These are phyloP conservation scores for Caenorhabditis sulstoni DNA, from an alignment of 2,888 invertebrate genomes.

Conservation along the genomic window DNA sequence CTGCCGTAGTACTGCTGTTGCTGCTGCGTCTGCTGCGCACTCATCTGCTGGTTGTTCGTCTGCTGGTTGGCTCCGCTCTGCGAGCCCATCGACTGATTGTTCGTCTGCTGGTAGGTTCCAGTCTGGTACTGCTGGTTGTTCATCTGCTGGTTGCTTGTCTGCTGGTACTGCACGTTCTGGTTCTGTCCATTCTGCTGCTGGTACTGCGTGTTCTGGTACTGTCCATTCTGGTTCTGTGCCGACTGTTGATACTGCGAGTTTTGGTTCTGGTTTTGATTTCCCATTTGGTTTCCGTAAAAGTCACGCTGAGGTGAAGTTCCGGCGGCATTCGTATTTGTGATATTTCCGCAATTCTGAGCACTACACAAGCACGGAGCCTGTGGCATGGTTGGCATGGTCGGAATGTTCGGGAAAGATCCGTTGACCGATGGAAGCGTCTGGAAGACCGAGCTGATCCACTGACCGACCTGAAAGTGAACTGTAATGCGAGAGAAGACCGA, in stretches of 20 bases:
- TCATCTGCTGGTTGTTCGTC: conserved; percentile 44
- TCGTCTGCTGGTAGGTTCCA: conserved; percentile 46
- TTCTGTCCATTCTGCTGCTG: conserved; percentile 35
- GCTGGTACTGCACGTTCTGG: conserved; percentile 43
- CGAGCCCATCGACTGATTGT: conserved; percentile 26
- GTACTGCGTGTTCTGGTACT: conserved; percentile 41
- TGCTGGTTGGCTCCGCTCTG: conserved; percentile 28
- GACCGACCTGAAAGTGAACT: conserved; percentile 51
- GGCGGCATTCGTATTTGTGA: conserved; percentile 50
- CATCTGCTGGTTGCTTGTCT: conserved; percentile 48
- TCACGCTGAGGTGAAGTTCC: conserved; percentile 52
- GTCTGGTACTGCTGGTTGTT: conserved; percentile 41
- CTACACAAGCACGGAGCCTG: conserved; percentile 67
- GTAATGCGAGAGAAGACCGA: neutral
- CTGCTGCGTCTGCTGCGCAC: conserved; percentile 43
- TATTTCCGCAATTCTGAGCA: conserved; percentile 62
- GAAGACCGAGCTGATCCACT: conserved; percentile 68
- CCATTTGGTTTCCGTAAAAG: conserved; percentile 55
- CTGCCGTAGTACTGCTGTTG: conserved; percentile 58
- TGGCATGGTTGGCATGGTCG: conserved; percentile 66
- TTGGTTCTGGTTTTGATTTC: conserved; percentile 20
- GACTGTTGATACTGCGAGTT: conserved; percentile 43
- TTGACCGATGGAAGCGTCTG: conserved; percentile 56
- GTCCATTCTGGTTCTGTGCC: conserved; percentile 40
- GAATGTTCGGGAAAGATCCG: conserved; percentile 63